Base-by-base conservation (phyloP, 1,140 invertebrate genomes). In the Brachionus rotundiformis region DNA sequence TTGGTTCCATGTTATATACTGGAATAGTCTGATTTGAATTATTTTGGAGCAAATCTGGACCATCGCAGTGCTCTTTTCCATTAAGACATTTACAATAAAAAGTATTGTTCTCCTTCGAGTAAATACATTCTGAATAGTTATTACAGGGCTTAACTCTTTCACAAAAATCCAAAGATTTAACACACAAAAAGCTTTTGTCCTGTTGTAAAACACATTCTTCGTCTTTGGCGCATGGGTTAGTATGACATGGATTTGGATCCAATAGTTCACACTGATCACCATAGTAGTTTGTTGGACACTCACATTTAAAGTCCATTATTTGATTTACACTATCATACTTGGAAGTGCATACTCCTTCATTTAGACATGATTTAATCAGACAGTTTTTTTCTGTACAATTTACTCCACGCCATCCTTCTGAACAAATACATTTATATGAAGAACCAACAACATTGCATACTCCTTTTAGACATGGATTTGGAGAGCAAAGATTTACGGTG, bases 241-340 rank as follows among this genome's bases (percentile, higher is more conserved):
- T 19, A 54, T 11, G 2, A 59, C 76, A 79, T 33, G 59, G 47
- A 63, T 79, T 79, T 13, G 47, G 10, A 31, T 63, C 76, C 84
- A 25, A 1, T 11, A 44, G 63, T 49, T 81, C 79, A 83, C 85
- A 86, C 29, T 59, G 47, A 5, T 63, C n/a, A 31, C 84, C 84
- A 29, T 82, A 75, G 61, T 81, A 84, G 39, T 79, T 80, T 3
- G 25, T 6, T 47, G 33, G 63, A 73, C 81, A 82, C n/a, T 41
- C 41, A 59, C 81, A 82, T 71, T 11, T 68, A 75, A 68, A 82
- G 23, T 54, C 63, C 79, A 81, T 79, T 27, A 39, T 8, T 36
- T 79, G 49, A 39, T 36, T 79, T 19, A 31, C 25, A 63, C 13
- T 79, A 44, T 81, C 33, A 16, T 49, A 81, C 19, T 29, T 81